phyloP scores from a whole-genome alignment of 2,888 invertebrate genomes.

The Unio delphinus region DNA sequence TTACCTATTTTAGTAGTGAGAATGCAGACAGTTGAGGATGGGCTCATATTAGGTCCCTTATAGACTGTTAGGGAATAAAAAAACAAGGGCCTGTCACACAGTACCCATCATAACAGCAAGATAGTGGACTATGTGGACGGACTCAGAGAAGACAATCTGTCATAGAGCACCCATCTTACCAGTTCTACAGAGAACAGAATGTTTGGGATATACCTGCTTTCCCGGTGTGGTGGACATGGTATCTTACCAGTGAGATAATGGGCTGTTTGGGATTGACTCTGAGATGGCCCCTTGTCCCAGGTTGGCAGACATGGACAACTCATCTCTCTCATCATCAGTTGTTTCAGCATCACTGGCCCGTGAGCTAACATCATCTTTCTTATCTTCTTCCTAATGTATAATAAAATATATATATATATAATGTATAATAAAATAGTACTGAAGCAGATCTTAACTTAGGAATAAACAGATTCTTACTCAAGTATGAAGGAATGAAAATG shows the following conservation, averaged over 20 bases:
- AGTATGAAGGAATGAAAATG: not conserved
- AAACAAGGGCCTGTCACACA: no score
- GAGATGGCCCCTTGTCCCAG: constrained; percentile 43
- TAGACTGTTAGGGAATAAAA: no score
- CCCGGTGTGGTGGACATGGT: not conserved
- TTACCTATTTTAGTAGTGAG: no score
- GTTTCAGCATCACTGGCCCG: constrained; percentile 64
- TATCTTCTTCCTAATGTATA: constrained; percentile 35
- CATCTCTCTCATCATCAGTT: constrained; percentile 61
- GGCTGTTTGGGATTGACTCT: constrained; percentile 80
- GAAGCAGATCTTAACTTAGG: not conserved
- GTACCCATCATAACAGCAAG: no score
- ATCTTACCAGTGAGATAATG: constrained; percentile 62
- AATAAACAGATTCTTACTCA: not conserved
- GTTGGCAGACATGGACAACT: constrained; percentile 20
- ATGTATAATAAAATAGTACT: not conserved
- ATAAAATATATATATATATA: constrained; percentile 5
- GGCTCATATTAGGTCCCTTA: no score
- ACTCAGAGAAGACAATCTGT: no score
- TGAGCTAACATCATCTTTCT: constrained; percentile 54
- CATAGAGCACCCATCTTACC: no score
- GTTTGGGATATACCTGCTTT: no score
- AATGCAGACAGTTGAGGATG: no score
- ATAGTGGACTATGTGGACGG: no score
- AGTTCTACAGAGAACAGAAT: no score